Evolutionary conservation across 2,797 vertebrate genomes (phyloP).

Genomic region (Helicolenus hilgendorfi): DNA sequence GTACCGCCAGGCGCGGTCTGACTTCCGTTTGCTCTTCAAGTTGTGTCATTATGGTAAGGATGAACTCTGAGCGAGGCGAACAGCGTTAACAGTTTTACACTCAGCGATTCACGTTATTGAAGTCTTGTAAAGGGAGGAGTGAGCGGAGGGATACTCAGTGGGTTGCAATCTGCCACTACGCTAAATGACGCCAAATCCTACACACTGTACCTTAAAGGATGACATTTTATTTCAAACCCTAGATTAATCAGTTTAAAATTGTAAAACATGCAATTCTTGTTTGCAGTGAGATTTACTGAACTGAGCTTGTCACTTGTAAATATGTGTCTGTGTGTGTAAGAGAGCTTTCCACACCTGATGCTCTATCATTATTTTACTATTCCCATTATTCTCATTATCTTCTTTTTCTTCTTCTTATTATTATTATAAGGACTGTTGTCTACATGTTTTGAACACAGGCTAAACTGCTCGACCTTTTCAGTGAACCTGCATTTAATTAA

Average conservation of each 20-base stretch:
- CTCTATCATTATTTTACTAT: background rate
- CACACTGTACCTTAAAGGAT: background rate
- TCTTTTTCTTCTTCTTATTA: background rate
- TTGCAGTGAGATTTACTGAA: background rate
- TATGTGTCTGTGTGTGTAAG: background rate
- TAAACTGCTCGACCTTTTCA: slow-evolving; percentile 47
- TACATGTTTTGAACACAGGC: slow-evolving; percentile 14
- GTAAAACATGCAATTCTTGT: background rate
- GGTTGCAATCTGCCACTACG: too few species aligned
- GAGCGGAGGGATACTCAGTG: too few species aligned
- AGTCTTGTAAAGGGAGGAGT: too few species aligned
- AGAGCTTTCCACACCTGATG: background rate
- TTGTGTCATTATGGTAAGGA: too few species aligned
- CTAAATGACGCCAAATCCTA: too few species aligned
- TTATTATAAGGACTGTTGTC: background rate
- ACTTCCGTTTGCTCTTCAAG: too few species aligned
- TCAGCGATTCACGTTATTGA: too few species aligned
- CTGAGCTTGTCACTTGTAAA: background rate
- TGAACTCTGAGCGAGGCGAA: too few species aligned
- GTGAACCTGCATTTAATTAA: slow-evolving; percentile 37
- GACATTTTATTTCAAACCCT: background rate
- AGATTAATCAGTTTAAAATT: background rate
- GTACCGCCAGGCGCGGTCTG: too few species aligned
- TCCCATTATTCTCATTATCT: background rate
- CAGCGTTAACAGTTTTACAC: too few species aligned